phyloP scores from a whole-genome alignment of 64 coral and sea anemone species.

The Montipora foliosa region DNA sequence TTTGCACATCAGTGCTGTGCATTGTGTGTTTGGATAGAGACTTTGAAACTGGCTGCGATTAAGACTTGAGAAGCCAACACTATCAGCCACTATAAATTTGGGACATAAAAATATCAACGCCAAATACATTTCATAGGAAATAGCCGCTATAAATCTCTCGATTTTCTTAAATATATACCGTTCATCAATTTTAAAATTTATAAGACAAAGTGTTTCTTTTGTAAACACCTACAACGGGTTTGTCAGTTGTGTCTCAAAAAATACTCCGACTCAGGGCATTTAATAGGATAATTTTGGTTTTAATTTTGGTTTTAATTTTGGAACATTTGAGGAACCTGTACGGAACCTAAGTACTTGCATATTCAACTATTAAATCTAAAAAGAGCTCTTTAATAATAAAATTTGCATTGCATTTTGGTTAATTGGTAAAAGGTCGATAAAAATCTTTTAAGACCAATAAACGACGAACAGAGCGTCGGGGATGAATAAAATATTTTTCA shows the following conservation, averaged over 20 bases:
- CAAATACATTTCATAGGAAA: constrained; percentile 10
- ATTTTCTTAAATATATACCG: background rate
- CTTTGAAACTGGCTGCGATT: background rate
- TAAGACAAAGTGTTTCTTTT: background rate
- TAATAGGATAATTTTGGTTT: background rate
- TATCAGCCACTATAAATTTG: background rate
- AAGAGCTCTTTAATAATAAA: constrained; percentile 27
- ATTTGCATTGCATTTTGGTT: constrained; percentile 52
- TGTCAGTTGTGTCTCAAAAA: background rate
- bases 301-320: too few species aligned
- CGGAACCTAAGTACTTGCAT: background rate
- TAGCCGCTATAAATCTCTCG: background rate
- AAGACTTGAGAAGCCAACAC: background rate
- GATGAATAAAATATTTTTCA: background rate
- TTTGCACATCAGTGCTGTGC: background rate
- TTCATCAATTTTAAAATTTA: constrained; percentile 16
- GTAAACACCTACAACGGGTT: background rate
- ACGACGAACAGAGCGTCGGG: background rate
- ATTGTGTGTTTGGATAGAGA: background rate
- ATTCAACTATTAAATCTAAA: constrained; percentile 34
- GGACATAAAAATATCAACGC: background rate
- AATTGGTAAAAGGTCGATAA: constrained; percentile 20
- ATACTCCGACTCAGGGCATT: background rate
- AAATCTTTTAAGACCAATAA: constrained; percentile 19
- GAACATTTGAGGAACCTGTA: too few species aligned